phyloP scores from a whole-genome alignment of 2,113 vertebrate genomes.

The Sinocyclocheilus maitianheensis region DNA sequence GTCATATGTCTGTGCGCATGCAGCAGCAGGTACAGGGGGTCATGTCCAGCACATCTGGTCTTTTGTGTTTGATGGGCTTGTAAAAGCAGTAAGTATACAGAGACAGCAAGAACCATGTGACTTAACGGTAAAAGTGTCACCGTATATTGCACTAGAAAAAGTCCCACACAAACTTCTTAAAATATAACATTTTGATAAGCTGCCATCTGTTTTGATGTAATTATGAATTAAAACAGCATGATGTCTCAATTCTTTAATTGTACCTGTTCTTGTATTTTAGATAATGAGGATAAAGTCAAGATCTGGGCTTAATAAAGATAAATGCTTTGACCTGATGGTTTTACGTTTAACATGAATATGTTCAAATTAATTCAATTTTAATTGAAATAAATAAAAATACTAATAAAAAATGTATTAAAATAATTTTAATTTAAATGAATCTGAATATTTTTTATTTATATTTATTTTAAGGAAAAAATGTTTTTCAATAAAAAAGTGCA shows the following conservation, averaged over 20 bases:
- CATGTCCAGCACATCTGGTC: neutral
- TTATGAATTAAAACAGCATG: neutral
- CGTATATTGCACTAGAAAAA: conserved; percentile 24
- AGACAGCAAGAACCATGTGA: conserved; percentile 31
- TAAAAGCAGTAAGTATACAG: neutral
- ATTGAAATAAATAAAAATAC: neutral
- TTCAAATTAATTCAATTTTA: neutral
- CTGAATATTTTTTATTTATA: neutral
- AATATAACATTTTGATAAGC: neutral
- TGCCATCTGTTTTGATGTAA: conserved; percentile 23
- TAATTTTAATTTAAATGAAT: neutral
- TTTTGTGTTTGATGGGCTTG: conserved; percentile 3
- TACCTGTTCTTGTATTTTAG: neutral
- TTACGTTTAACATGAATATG: neutral
- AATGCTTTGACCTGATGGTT: neutral
- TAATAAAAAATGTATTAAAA: neutral
- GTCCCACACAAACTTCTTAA: conserved; percentile 3
- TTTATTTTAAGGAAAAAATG: too few species aligned
- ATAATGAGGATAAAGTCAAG: neutral
- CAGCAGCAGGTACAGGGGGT: conserved; percentile 23
- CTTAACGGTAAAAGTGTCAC: conserved; percentile 39
- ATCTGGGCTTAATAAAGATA: neutral
- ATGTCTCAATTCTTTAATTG: conserved; percentile 26
- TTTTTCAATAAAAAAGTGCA: too few species aligned
- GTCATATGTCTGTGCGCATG: neutral